phyloP scores from a whole-genome alignment of 2,113 vertebrate genomes.

The Istiophorus platypterus region DNA sequence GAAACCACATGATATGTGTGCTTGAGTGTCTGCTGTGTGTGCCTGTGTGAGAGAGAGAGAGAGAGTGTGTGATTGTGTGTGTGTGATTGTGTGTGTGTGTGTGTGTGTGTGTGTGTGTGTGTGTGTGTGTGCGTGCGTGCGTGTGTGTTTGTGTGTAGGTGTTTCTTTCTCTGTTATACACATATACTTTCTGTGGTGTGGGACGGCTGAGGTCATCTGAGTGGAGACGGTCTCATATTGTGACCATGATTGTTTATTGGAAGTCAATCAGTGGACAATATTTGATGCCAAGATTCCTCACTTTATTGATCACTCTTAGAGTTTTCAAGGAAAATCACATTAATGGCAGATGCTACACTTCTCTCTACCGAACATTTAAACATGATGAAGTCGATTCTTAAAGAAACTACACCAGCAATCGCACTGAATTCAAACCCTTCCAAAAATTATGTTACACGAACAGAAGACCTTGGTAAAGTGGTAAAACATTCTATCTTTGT shows the following conservation, averaged over 20 bases:
- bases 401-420: background rate
- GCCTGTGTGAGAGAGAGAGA: conserved; percentile 23
- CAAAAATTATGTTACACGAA: background rate
- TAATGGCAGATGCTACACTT: conserved; percentile 52
- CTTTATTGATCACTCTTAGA: conserved; percentile 61
- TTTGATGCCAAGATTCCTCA: conserved; percentile 37
- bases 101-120: conserved; percentile 73
- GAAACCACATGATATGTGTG: conserved; percentile 81
- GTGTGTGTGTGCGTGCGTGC: conserved; percentile 34
- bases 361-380: conserved; percentile 19
- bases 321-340: conserved; percentile 42
- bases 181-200: conserved; percentile 68
- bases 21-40: conserved; percentile 69
- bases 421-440: conserved; percentile 1
- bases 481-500: conserved; percentile 23
- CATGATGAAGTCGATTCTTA: background rate
- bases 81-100: conserved; percentile 67
- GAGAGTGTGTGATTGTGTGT: no score
- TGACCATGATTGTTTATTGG: conserved; percentile 52
- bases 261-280: conserved; percentile 41
- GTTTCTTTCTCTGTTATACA: conserved; percentile 76
- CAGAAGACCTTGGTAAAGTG: conserved; percentile 11
- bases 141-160: conserved; percentile 63
- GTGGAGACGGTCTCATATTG: conserved; percentile 63
- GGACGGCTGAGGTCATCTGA: conserved; percentile 77